Percentiles rank a stretch among this genome's conserved stretches.
These are phyloP conservation scores for Camponotus pennsylvanicus DNA, from an alignment of 1,140 invertebrate genomes.

Conservation along the genomic window DNA sequence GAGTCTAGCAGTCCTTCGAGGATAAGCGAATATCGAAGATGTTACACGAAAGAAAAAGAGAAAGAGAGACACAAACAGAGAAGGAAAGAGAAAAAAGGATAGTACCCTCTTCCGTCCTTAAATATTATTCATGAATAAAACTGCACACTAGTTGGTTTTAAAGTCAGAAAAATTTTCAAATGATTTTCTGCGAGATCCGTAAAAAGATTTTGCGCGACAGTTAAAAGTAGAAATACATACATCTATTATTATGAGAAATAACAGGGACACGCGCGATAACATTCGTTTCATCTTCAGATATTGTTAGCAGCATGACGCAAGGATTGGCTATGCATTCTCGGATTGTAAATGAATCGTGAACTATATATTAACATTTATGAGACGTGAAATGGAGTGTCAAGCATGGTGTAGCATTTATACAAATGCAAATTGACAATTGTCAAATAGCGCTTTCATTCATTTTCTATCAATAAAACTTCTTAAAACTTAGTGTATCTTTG, in stretches of 20 bases:
- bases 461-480: background rate
- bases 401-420: background rate
- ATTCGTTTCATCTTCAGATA: conserved; percentile 17
- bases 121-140: conserved; percentile 14
- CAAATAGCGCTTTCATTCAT: conserved; percentile 39
- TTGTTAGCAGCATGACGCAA: conserved; percentile 55
- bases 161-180: conserved; percentile 43
- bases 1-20: conserved; percentile 67
- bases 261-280: background rate
- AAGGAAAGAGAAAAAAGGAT: no score
- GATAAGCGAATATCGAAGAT: conserved; percentile 74
- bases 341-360: conserved; percentile 33
- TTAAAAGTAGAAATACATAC: background rate
- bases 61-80: no score
- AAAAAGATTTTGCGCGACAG: background rate
- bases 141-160: background rate
- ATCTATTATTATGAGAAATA: background rate
- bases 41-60: conserved; percentile 58
- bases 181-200: conserved; percentile 21
- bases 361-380: conserved; percentile 38
- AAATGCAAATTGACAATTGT: conserved; percentile 35
- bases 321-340: conserved; percentile 43
- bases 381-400: conserved; percentile 48
- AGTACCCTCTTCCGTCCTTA: background rate
- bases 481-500: background rate